These are phyloP conservation scores for Aphaenogaster rudis DNA, from an alignment of 1,140 invertebrate species.

Conservation along the genomic window DNA sequence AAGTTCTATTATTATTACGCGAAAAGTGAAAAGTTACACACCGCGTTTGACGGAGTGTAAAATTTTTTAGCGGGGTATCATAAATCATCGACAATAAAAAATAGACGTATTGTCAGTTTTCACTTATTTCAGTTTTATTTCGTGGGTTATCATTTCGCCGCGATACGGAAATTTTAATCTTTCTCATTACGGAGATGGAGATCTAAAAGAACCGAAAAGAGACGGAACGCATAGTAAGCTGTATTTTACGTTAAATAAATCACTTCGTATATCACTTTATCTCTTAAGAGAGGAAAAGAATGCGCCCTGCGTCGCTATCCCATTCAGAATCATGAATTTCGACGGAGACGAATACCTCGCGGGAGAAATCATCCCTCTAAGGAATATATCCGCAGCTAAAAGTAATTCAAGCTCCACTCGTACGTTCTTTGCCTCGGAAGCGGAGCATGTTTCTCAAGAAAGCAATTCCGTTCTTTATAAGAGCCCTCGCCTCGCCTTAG, in stretches of 20 bases:
- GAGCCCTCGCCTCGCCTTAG: slow-evolving; percentile 4
- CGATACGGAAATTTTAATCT: background rate
- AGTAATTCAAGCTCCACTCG: slow-evolving; percentile 44
- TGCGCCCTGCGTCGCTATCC: background rate
- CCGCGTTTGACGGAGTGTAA: background rate
- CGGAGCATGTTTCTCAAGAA: slow-evolving; percentile 55
- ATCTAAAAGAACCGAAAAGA: background rate
- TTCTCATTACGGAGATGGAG: background rate
- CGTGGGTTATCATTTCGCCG: background rate
- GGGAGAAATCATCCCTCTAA: slow-evolving; percentile 23
- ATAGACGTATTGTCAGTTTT: background rate
- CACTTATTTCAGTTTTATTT: too few species aligned
- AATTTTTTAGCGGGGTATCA: background rate
- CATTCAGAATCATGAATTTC: slow-evolving; percentile 28
- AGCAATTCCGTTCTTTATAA: slow-evolving; percentile 57
- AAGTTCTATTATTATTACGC: slow-evolving; percentile 2
- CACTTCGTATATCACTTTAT: slow-evolving; percentile 11
- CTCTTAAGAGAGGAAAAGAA: background rate
- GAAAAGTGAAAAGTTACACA: background rate
- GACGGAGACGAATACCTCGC: slow-evolving; percentile 29
- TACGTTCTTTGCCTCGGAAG: slow-evolving; percentile 50
- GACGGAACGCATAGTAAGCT: background rate
- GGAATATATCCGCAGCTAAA: slow-evolving; percentile 39
- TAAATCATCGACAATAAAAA: background rate
- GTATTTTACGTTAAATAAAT: slow-evolving; percentile 8